Percentiles rank a stretch among this genome's conserved stretches.
These are phyloP conservation scores for Psilopogon haemacephalus DNA, from an alignment of 2,113 vertebrate species.

Conservation along the genomic window DNA sequence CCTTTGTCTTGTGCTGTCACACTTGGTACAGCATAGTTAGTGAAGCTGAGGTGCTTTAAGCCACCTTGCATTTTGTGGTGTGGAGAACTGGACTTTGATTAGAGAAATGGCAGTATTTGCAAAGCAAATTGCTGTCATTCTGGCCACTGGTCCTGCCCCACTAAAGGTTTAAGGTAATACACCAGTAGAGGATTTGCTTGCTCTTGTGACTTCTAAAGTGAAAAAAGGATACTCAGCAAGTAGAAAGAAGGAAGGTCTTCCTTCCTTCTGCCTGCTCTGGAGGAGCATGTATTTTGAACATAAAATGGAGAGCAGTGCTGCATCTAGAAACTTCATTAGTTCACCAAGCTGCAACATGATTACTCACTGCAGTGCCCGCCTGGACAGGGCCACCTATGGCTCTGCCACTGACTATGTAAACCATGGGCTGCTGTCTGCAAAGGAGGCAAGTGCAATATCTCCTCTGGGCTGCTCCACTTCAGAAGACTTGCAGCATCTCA, in stretches of 20 bases:
- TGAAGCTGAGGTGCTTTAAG: not conserved
- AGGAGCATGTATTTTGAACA: not conserved
- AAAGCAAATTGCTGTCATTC: not conserved
- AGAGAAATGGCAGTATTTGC: not conserved
- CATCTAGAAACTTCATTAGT: not conserved
- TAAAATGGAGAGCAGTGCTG: not conserved
- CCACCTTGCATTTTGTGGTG: not conserved
- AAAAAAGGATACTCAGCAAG: not conserved
- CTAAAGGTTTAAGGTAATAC: not conserved
- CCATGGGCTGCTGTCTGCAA: not conserved
- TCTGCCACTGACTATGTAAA: fast-evolving
- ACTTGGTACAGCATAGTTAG: not conserved
- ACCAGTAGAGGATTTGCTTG: not conserved
- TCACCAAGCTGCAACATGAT: not conserved
- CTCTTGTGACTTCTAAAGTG: not conserved
- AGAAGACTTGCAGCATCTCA: not conserved
- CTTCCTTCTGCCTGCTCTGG: not conserved
- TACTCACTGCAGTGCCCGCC: not conserved
- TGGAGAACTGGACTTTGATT: not conserved
- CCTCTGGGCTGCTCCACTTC: not conserved
- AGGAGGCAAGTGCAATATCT: not conserved
- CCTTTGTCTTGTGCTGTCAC: not conserved
- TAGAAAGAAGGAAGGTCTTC: not conserved
- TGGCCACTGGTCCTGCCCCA: not conserved
- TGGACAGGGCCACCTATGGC: fast-evolving